A percentile compares a stretch with the other conserved stretches of the same genome.
phyloP scores from a whole-genome alignment of 30 jellyfish, hydroid and myxozoan species.

The Aurelia coerulea region DNA sequence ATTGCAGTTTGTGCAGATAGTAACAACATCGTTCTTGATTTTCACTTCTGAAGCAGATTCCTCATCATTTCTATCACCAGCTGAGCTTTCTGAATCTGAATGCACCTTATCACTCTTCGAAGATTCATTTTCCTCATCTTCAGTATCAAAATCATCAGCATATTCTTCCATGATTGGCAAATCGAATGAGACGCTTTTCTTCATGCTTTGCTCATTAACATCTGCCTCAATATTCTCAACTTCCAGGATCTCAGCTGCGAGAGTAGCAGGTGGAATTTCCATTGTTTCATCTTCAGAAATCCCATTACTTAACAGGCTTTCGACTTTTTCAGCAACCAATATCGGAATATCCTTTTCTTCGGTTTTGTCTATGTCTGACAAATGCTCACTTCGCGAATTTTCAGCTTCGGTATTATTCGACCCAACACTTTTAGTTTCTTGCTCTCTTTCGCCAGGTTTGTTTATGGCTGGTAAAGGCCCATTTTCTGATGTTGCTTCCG shows the following conservation, averaged over 20 bases:
- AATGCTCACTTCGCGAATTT: neutral
- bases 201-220: neutral
- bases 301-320: too few species aligned
- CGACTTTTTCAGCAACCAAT: too few species aligned
- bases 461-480: neutral
- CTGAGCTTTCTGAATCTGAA: too few species aligned
- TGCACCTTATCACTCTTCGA: too few species aligned
- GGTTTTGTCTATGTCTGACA: too few species aligned
- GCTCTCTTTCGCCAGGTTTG: neutral
- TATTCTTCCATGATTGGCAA: slow-evolving; percentile 36
- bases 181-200: slow-evolving; percentile 32
- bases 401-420: neutral
- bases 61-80: too few species aligned
- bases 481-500: neutral
- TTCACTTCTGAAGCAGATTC: too few species aligned
- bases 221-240: neutral
- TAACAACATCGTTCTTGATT: neutral
- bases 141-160: slow-evolving; percentile 40
- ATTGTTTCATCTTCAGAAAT: too few species aligned
- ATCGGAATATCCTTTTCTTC: too few species aligned
- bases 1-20: slow-evolving; percentile 26
- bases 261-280: neutral
- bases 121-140: slow-evolving; percentile 2
- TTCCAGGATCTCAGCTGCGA: neutral
- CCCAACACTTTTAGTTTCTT: neutral